Evolutionary conservation across 2,113 vertebrate species (phyloP), one percentile per base, ranked within the genome.

Genomic region (Marcusenius ussheri): DNA sequence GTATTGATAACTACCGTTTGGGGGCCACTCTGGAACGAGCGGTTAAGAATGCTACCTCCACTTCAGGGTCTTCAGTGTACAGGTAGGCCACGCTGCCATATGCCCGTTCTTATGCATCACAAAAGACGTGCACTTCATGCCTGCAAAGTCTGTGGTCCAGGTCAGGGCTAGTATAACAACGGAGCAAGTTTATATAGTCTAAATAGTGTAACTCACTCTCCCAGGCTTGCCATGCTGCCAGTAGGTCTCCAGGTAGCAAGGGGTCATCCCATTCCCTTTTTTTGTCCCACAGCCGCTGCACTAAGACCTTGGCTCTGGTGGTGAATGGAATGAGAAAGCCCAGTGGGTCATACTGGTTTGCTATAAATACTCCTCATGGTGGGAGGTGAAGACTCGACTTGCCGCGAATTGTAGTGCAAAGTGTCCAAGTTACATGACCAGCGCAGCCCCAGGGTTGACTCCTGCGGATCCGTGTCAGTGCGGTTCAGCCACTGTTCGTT

Each of bases 51-150:
- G 42, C 45, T 4, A 85, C 13, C 83, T 47, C 13, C 21, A 85
- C 35, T 13, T 17, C 1, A 5, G 3, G 77, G 19, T 83, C 35
- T 39, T 83, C 77, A 11, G 77, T 45, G 8, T 8, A 5, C 4
- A 88, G 7, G 17, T 89, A 89, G 0, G 83, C 88, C 3, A 91
- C 90, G 31, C 53, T 66, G 24, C 88, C 88, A 56, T 91, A 88
- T 15, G 88, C 90, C 31, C 9, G 6, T 17, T 89, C 83, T 3
- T 83, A 77, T 1, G 62, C 88, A 74, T 91, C 90, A 74, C 90
- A 89, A 58, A 86, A 89, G 27, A 86, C 39, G 46, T 46, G 80
- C 31, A 83, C 35, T 31, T 83, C 35, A 0, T 17, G 77, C 62
- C 62, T 70, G 21, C 21, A 27, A 27, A 27, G 27, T 21, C 13